These are phyloP conservation scores for Verasper variegatus DNA, from an alignment of 2,113 vertebrate genomes.

Conservation along the genomic window DNA sequence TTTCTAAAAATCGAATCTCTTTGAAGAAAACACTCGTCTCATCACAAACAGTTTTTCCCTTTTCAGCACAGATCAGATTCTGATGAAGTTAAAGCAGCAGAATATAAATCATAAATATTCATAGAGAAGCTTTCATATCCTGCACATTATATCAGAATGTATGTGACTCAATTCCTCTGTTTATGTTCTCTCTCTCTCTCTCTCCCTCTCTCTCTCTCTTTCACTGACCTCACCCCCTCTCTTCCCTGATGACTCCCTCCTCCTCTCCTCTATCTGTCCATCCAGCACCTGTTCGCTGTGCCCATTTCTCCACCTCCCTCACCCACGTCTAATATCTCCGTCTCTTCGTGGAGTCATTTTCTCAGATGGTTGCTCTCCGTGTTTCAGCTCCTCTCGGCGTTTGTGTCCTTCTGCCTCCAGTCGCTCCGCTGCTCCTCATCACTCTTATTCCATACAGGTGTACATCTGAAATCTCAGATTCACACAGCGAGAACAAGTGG, in stretches of 20 bases:
- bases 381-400: neutral
- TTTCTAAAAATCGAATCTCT: too few relatives aligned
- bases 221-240: neutral
- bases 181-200: neutral
- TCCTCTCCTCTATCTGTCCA: conserved; percentile 33
- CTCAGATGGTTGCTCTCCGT: neutral
- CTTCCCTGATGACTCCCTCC: conserved; percentile 19
- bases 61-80: neutral
- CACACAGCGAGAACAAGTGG: too few relatives aligned
- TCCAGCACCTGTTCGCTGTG: conserved; percentile 47
- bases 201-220: conserved; percentile 8
- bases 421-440: too few relatives aligned
- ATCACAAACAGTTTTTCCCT: neutral
- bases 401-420: too few relatives aligned
- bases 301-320: conserved; percentile 14
- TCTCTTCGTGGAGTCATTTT: conserved; percentile 15
- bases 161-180: neutral
- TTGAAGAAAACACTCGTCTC: too few relatives aligned
- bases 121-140: neutral
- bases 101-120: conserved; percentile 8
- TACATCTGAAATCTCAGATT: too few relatives aligned
- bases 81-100: conserved; percentile 1
- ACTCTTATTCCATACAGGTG: too few relatives aligned
- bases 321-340: conserved; percentile 12
- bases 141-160: conserved; percentile 8